Conservation (phyloP, 2,797 vertebrate genomes). For the Chrysolophus pictus region DNA sequence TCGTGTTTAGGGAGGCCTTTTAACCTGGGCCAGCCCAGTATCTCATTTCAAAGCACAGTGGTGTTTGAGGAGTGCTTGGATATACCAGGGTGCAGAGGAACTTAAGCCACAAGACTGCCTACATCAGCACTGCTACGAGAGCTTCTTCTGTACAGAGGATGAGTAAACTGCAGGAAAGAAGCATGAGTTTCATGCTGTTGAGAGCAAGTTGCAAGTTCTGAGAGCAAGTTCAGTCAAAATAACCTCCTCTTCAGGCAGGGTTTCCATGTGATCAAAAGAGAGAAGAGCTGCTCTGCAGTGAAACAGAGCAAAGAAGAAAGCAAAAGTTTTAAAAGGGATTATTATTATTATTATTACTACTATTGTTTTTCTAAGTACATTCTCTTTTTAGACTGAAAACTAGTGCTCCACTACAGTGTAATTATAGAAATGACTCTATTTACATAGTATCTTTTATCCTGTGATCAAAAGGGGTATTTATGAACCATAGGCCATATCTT, state of each 20-base stretch:
- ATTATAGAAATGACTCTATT: slow-evolving; percentile 37
- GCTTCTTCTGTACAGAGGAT: background rate
- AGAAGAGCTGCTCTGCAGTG: background rate
- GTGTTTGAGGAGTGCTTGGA: background rate
- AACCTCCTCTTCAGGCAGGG: background rate
- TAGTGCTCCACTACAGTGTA: background rate
- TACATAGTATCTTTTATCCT: slow-evolving; percentile 37
- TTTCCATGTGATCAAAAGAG: background rate
- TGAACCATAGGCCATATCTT: background rate
- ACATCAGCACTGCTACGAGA: fast-evolving
- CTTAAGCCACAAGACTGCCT: background rate
- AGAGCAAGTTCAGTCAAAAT: background rate
- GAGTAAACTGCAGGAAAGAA: background rate
- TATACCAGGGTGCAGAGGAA: background rate
- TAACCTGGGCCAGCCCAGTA: background rate
- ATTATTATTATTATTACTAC: background rate
- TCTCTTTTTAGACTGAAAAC: background rate
- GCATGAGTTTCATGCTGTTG: background rate
- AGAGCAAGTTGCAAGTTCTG: fast-evolving
- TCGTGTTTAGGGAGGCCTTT: background rate
- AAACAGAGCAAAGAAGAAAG: background rate
- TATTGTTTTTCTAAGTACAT: background rate
- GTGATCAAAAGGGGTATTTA: slow-evolving; percentile 39
- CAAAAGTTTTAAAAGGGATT: background rate
- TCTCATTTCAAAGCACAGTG: background rate